phyloP scores from a whole-genome alignment of 2,113 vertebrate species.

The Passer domesticus region DNA sequence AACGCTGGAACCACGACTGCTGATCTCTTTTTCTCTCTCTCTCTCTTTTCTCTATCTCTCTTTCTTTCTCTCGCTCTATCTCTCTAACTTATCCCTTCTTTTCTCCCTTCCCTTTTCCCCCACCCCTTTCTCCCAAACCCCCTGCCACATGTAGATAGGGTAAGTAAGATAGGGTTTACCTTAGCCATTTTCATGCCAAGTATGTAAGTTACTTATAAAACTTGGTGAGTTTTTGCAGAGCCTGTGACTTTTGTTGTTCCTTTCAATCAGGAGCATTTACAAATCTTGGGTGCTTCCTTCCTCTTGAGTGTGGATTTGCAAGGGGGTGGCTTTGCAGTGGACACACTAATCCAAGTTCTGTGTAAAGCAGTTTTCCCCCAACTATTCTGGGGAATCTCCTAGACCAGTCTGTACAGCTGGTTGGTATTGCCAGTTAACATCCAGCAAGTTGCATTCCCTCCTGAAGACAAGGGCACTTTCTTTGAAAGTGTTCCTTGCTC shows the following conservation, averaged over 20 bases:
- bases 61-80: background rate
- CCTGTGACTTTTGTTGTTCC: background rate
- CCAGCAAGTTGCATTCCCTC: background rate
- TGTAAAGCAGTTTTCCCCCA: background rate
- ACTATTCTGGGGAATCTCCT: background rate
- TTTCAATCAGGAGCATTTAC: background rate
- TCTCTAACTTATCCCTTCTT: background rate
- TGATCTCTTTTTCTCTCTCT: background rate
- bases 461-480: background rate
- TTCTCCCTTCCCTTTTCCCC: background rate
- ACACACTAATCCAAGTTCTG: background rate
- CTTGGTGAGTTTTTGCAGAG: background rate
- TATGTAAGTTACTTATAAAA: background rate
- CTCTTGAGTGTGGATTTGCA: background rate
- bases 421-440: background rate
- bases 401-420: background rate
- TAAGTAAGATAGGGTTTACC: background rate
- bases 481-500: background rate
- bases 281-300: background rate
- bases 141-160: fast-evolving
- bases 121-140: background rate
- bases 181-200: background rate
- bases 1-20: fast-evolving
- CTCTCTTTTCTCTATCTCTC: background rate
- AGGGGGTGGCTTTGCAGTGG: background rate